phyloP scores from a whole-genome alignment of 1,140 invertebrate species.

The Drosophila melanogaster region DNA sequence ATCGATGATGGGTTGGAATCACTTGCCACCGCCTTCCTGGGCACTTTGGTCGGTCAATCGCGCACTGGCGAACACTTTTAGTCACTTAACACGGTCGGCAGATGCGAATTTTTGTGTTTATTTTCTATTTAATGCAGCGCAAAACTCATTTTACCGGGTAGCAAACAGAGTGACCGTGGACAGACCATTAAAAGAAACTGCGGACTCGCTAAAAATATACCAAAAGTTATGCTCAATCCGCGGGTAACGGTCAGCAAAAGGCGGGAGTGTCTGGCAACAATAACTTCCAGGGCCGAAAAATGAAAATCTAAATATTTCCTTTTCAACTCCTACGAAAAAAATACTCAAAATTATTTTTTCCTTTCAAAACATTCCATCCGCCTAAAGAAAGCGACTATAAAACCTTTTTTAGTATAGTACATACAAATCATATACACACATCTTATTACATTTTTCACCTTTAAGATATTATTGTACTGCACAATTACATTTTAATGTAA shows the following conservation, averaged over 20 bases:
- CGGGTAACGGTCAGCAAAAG: neutral
- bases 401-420: too few relatives aligned
- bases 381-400: too few relatives aligned
- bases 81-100: slow-evolving; percentile 21
- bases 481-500: too few relatives aligned
- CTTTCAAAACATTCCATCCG: too few relatives aligned
- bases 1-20: slow-evolving; percentile 37
- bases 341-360: too few relatives aligned
- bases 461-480: too few relatives aligned
- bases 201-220: slow-evolving; percentile 3
- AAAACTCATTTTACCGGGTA: slow-evolving; percentile 61
- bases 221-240: neutral
- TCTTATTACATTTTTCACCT: too few relatives aligned
- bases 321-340: too few relatives aligned
- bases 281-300: neutral
- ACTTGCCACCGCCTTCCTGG: slow-evolving; percentile 15
- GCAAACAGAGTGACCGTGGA: slow-evolving; percentile 31
- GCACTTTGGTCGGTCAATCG: slow-evolving; percentile 1
- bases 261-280: neutral
- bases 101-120: slow-evolving; percentile 36
- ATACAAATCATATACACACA: too few relatives aligned
- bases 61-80: slow-evolving; percentile 20
- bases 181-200: slow-evolving; percentile 22
- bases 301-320: accelerated
- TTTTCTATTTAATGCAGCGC: slow-evolving; percentile 50